Evolutionary conservation across 1,140 invertebrate genomes (phyloP), one percentile per base, ranked within the genome.

Genomic region (Stegodyphus mimosarum): DNA sequence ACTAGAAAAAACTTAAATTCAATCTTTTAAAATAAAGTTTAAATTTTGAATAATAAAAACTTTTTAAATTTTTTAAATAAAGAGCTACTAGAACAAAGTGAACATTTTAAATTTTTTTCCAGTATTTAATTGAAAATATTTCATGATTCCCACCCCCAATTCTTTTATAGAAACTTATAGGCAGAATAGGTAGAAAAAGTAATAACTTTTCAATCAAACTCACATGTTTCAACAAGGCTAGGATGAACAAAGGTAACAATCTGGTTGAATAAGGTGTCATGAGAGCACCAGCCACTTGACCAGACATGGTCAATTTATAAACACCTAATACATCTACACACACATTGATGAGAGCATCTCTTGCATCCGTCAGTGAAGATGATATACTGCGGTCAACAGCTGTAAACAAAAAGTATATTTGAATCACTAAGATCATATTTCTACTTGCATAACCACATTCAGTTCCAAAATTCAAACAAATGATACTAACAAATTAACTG

Each of bases 291-390:
- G 92, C 89, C 69, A 89, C 89, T 63, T 91, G 90, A 79, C 92
- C 87, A 51, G 80, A 71, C 51, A 87, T 74, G 6, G 87, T 85
- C 5, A 84, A 88, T 89, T 94, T 94, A 90, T 95, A 99, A 6
- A 97, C 94, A 72, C 93, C 93, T 50, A 99, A 91, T 86, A 96
- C 93, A 92, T 99, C 98, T 69, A 98, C 93, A 5, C 95, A 96
- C 63, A 97, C 97, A 91, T 99, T 99, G 66, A 98, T 95, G 81
- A 99, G 93, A 10, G 98, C 98, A 91, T 99, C 98, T 72, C 97
- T 92, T 6, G 98, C 98, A 91, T 99, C 98, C 6, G 94, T 93
- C 88, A 99, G 91, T 64, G 95, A 96, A 11, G 96, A 95, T 66
- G 95, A 93, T 85, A 95, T 92, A 85, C 96, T 96, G 74, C 97